Base-by-base conservation (phyloP, 2,888 invertebrate species). In the Lydus trimaculatus region DNA sequence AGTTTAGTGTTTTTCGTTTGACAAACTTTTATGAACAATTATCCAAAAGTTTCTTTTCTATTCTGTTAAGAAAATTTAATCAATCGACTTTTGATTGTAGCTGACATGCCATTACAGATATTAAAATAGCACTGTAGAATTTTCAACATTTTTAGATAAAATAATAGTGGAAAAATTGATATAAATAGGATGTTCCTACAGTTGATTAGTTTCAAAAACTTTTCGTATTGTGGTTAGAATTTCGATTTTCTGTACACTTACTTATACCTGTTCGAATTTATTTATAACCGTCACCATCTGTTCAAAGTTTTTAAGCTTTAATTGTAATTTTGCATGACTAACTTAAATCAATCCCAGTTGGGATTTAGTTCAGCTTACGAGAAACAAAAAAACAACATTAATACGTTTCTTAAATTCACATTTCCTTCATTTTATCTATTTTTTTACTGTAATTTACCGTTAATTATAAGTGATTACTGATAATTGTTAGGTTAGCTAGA, bases 281-380 rank as follows among this genome's bases (percentile, higher is more conserved):
- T 56, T 56, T 56, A 56, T 56, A 56, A 56, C 56, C 56, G 25
- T 25, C 56, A 23, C 25, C 56, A 56, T 56, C 56, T 56, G 56
- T 25, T 56, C 5, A 4, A 25, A 15, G 56, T 23, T 56, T 25
- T 56, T 56, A 15, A 25, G 25, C 25, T 56, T 52, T 56, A 56
- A 56, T 56, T 25, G 56, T 25, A 13, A 56, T 56, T 56, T 56
- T 56, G 56, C 56, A 56, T 56, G 56, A 56, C 56, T 25, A 25
- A 56, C 25, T 25, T 15, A 20, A 23, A 56, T 56, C 25, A 25
- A 56, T 56, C 56, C 7, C 11, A 8, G 25, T 13, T 56, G 13
- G 4, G 25, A 56, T 25, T 56, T 25, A 56, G 17, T 43, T 17
- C 17, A 15, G 8, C 17, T 43, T 25, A 25, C 23, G 2, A 23